Evolutionary conservation across 2,113 vertebrate genomes (phyloP).

Genomic region (Dendrocopos noguchii): DNA sequence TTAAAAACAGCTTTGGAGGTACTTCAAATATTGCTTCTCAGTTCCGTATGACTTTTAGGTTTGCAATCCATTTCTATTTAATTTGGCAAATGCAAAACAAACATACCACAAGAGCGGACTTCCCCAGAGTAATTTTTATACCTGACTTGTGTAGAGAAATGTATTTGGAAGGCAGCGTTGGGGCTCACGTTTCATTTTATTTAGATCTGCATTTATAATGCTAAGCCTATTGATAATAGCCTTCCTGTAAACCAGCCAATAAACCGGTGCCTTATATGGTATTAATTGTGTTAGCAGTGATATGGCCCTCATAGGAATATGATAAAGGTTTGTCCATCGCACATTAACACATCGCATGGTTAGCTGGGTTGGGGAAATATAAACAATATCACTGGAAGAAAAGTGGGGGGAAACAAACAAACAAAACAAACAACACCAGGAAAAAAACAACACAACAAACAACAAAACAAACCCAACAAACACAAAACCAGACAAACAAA

Average conservation of each 20-base stretch:
- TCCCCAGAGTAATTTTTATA: constrained; percentile 55
- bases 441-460: too few relatives aligned
- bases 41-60: constrained; percentile 22
- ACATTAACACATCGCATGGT: constrained; percentile 49
- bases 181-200: constrained; percentile 59
- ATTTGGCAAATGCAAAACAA: constrained; percentile 67
- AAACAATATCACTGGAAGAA: not conserved
- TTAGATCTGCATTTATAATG: constrained; percentile 64
- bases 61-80: constrained; percentile 59
- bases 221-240: constrained; percentile 66
- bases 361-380: not conserved
- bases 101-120: constrained; percentile 45
- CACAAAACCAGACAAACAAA: not conserved
- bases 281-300: constrained; percentile 65
- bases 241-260: constrained; percentile 51
- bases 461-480: too few relatives aligned
- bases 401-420: not conserved
- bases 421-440: too few relatives aligned
- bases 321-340: constrained; percentile 57
- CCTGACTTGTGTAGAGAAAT: constrained; percentile 38
- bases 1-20: constrained; percentile 48
- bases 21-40: constrained; percentile 27
- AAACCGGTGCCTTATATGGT: constrained; percentile 55
- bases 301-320: constrained; percentile 60
- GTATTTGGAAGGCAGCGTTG: constrained; percentile 29